These are phyloP conservation scores for Drosophila setifemur DNA, from an alignment of 1,140 invertebrate genomes.

Conservation along the genomic window DNA sequence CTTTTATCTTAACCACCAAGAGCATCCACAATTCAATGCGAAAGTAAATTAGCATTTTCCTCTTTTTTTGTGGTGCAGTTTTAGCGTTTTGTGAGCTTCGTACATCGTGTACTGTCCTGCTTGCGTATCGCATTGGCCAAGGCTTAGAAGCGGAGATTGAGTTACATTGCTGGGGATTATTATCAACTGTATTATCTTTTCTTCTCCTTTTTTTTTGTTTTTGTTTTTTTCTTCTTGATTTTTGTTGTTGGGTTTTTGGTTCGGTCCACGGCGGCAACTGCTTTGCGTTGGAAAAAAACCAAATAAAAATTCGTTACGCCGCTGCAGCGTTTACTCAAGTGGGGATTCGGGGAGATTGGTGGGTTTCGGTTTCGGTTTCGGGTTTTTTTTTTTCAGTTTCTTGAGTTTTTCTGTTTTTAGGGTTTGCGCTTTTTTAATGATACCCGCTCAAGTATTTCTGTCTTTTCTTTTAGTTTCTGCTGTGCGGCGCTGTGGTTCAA, in stretches of 20 bases:
- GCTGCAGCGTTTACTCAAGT: slow-evolving; percentile 50
- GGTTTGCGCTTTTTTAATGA: slow-evolving; percentile 62
- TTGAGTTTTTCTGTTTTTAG: slow-evolving; percentile 23
- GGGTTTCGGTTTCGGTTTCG: slow-evolving; percentile 46
- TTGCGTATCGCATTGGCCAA: slow-evolving; percentile 60
- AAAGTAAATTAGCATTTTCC: neutral
- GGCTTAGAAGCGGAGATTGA: slow-evolving; percentile 73
- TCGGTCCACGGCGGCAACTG: slow-evolving; percentile 26
- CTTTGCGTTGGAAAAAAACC: slow-evolving; percentile 47
- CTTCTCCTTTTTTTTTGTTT: slow-evolving; percentile 8
- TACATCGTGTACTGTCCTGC: slow-evolving; percentile 40
- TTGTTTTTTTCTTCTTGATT: slow-evolving; percentile 6
- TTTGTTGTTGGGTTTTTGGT: neutral
- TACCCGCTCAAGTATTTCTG: slow-evolving; percentile 41
- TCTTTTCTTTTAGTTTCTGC: slow-evolving; percentile 8
- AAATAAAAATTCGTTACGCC: slow-evolving; percentile 79
- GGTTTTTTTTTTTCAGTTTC: slow-evolving; percentile 32
- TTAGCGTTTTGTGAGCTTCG: slow-evolving; percentile 10
- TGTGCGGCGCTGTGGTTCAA: slow-evolving; percentile 10
- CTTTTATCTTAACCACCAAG: neutral
- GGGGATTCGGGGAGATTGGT: slow-evolving; percentile 17
- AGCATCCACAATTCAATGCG: neutral
- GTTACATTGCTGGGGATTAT: slow-evolving; percentile 80
- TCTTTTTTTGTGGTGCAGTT: slow-evolving; percentile 21
- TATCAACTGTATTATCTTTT: slow-evolving; percentile 75